Percentiles rank a stretch among this genome's conserved stretches.
phyloP scores from a whole-genome alignment of 2,888 invertebrate species.

The Clostera curtula region DNA sequence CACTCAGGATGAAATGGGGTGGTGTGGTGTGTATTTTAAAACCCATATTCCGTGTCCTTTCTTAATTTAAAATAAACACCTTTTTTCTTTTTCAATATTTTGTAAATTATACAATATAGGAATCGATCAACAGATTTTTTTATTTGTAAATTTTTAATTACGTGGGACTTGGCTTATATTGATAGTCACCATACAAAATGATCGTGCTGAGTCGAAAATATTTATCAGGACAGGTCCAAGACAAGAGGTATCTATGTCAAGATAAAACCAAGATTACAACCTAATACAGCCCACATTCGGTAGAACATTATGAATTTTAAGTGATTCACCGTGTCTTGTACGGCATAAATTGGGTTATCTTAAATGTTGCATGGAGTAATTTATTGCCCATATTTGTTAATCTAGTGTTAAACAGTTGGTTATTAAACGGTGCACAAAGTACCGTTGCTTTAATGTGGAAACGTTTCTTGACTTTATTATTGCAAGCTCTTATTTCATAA shows the following conservation, averaged over 20 bases:
- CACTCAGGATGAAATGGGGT: too few species aligned
- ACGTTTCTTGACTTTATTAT: slow-evolving; percentile 14
- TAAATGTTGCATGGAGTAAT: slow-evolving; percentile 38
- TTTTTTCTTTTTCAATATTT: too few species aligned
- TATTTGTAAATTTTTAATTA: too few species aligned
- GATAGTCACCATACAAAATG: too few species aligned
- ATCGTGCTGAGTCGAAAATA: slow-evolving; percentile 44
- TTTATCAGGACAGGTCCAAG: slow-evolving; percentile 34
- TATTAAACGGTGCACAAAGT: slow-evolving; percentile 20
- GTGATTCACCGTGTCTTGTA: slow-evolving; percentile 39
- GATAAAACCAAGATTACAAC: slow-evolving; percentile 50
- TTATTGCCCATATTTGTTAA: slow-evolving; percentile 27
- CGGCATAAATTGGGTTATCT: slow-evolving; percentile 49
- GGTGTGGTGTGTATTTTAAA: too few species aligned
- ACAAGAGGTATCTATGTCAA: slow-evolving; percentile 32
- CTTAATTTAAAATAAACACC: too few species aligned
- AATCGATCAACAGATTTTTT: too few species aligned
- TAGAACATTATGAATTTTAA: slow-evolving; percentile 52
- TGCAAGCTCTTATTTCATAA: slow-evolving; percentile 2
- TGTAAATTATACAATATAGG: too few species aligned
- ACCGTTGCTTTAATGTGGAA: slow-evolving; percentile 19
- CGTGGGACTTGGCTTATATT: too few species aligned
- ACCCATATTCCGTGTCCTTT: too few species aligned
- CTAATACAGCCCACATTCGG: slow-evolving; percentile 52
- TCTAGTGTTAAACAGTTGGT: slow-evolving; percentile 20